A percentile compares a stretch with the other conserved stretches of the same genome.
phyloP scores from a whole-genome alignment of 2,888 invertebrate genomes.

The Diarsia dahlii region DNA sequence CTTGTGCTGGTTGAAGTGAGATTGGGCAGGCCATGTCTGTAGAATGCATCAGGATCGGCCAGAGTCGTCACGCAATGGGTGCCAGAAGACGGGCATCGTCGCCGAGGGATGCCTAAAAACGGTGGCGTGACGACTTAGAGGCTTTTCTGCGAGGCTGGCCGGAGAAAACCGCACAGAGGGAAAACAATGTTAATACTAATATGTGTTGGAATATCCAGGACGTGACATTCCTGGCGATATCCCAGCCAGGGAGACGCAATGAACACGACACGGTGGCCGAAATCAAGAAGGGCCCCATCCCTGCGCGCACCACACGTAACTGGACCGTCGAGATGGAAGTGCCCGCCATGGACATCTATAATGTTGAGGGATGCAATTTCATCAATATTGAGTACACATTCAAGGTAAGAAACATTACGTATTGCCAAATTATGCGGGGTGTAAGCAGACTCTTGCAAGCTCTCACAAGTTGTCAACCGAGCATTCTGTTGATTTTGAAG shows the following conservation, averaged over 20 bases:
- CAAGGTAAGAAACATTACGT: conserved; percentile 73
- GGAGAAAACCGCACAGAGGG: too few relatives aligned
- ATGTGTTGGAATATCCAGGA: conserved; percentile 63
- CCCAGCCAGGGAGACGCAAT: conserved; percentile 68
- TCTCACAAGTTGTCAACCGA: neutral
- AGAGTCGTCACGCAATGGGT: too few relatives aligned
- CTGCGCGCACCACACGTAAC: conserved; percentile 90
- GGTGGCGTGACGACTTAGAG: too few relatives aligned
- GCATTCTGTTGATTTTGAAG: too few relatives aligned
- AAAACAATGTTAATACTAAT: neutral
- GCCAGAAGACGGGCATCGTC: too few relatives aligned
- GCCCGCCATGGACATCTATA: conserved; percentile 93
- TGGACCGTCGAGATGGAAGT: conserved; percentile 92
- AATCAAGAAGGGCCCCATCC: conserved; percentile 90
- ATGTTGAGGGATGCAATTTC: conserved; percentile 92
- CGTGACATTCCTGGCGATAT: conserved; percentile 72
- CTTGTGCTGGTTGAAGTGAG: too few relatives aligned
- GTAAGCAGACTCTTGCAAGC: too few relatives aligned
- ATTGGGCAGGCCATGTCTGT: too few relatives aligned
- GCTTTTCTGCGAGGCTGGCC: too few relatives aligned
- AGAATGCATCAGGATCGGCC: too few relatives aligned
- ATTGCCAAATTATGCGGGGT: neutral
- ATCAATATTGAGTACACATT: conserved; percentile 93
- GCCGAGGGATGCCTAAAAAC: too few relatives aligned
- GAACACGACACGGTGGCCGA: conserved; percentile 71